Conservation (phyloP, 2,888 invertebrate species). For the Girardia tigrina region DNA sequence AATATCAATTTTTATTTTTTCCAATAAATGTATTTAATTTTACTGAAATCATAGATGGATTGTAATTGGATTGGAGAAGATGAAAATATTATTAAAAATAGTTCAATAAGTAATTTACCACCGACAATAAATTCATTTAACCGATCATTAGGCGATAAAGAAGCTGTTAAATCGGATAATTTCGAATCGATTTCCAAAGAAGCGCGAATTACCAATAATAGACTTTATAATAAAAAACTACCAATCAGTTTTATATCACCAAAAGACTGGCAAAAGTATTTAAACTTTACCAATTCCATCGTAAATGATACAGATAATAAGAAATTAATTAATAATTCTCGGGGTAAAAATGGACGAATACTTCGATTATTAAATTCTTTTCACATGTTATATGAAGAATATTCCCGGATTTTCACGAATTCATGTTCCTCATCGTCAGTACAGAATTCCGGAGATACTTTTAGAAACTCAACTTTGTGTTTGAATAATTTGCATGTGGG, state of each 20-base stretch:
- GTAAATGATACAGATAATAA: not conserved
- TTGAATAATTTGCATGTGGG: not conserved
- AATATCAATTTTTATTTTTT: not conserved
- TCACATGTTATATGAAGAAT: slow-evolving; percentile 10
- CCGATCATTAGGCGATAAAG: not conserved
- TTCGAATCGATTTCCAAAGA: not conserved
- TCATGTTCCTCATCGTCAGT: not conserved
- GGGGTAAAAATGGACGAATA: not conserved
- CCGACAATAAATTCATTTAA: not conserved
- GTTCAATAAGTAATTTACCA: not conserved
- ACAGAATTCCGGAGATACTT: not conserved
- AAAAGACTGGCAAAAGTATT: not conserved
- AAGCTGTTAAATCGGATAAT: not conserved
- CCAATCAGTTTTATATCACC: slow-evolving; percentile 1
- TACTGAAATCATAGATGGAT: not conserved
- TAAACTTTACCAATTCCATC: not conserved
- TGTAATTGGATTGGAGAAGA: not conserved
- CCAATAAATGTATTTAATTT: slow-evolving; percentile 1
- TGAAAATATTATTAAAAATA: not conserved
- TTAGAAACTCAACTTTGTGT: not conserved
- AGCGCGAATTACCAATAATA: not conserved
- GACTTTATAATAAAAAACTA: not conserved
- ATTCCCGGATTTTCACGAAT: not conserved
- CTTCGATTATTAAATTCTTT: slow-evolving; percentile 14
- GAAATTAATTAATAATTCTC: not conserved